These are phyloP conservation scores for Vidua macroura DNA, from an alignment of 2,113 vertebrate species.

Conservation along the genomic window DNA sequence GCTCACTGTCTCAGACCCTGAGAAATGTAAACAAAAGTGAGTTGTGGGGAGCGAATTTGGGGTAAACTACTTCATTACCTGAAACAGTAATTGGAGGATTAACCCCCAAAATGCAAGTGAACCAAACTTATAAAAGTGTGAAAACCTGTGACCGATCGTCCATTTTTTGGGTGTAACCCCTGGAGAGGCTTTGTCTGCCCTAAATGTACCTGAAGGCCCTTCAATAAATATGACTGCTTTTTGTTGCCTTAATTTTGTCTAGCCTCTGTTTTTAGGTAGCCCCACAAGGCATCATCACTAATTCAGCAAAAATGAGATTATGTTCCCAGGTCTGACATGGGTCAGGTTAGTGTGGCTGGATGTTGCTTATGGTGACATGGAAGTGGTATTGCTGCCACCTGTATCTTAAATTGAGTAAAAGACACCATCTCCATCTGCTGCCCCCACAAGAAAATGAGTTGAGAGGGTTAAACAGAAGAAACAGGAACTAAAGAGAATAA, in stretches of 20 bases:
- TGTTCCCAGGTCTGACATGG: not conserved
- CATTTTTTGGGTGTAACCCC: not conserved
- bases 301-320: not conserved
- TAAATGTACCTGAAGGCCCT: too few relatives aligned
- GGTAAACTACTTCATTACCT: not conserved
- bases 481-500: not conserved
- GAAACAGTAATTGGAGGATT: not conserved
- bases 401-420: not conserved
- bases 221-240: too few relatives aligned
- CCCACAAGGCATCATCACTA: not conserved
- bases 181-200: not conserved
- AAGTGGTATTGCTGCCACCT: not conserved
- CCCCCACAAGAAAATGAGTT: too few relatives aligned
- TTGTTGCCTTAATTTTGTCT: not conserved
- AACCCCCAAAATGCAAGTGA: not conserved
- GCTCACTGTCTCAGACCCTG: accelerated
- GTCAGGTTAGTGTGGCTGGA: not conserved
- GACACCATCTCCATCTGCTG: too few relatives aligned
- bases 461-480: not conserved
- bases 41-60: not conserved
- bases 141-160: accelerated
- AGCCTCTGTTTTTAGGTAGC: too few relatives aligned
- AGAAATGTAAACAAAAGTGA: not conserved
- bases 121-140: not conserved
- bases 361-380: not conserved